Evolutionary conservation across 2,113 vertebrate genomes (phyloP).

Genomic region (Cricetomys ansorgei): DNA sequence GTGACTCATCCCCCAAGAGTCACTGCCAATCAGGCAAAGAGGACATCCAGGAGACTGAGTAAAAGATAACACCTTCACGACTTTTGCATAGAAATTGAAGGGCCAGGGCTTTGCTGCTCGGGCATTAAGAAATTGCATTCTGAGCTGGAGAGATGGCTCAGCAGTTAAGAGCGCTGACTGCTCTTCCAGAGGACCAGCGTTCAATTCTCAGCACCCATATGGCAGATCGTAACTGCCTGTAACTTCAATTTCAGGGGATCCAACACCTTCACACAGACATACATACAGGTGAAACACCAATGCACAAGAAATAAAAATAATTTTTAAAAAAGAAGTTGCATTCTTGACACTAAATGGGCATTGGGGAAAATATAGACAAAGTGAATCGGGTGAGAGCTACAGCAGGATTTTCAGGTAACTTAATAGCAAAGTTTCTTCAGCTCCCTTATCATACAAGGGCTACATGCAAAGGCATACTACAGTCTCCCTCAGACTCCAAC

Average conservation of each 20-base stretch:
- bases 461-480: too few species aligned
- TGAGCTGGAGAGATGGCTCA: too few species aligned
- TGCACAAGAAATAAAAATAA: too few species aligned
- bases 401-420: background rate
- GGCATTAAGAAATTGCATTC: background rate
- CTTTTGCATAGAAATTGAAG: constrained; percentile 10
- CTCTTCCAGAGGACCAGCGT: too few species aligned
- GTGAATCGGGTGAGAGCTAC: background rate
- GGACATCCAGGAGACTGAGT: background rate
- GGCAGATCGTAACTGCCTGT: too few species aligned
- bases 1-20: background rate
- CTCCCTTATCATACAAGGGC: background rate
- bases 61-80: background rate
- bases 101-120: background rate
- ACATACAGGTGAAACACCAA: too few species aligned
- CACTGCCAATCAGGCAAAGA: background rate
- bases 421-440: background rate
- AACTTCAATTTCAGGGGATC: too few species aligned
- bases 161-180: too few species aligned
- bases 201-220: too few species aligned
- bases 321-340: background rate
- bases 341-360: background rate
- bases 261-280: too few species aligned
- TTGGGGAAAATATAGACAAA: background rate
- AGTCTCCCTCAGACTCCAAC: background rate